Base-by-base conservation (phyloP, 2,888 invertebrate genomes). In the Empis livida region DNA sequence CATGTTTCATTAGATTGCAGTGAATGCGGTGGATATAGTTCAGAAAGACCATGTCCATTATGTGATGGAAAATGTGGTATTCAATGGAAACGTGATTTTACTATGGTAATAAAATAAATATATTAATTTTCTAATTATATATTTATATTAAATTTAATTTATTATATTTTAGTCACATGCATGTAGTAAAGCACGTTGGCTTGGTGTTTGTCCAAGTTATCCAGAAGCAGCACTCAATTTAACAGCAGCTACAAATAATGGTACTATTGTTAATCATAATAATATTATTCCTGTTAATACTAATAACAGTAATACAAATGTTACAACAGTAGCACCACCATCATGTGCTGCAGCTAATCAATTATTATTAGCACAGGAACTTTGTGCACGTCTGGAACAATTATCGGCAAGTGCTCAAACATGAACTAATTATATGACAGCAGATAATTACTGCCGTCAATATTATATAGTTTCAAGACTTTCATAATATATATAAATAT, bases 21-120 rank as follows among this genome's bases (percentile, higher is more conserved):
- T 43, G 87, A 88, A 64, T 88, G 87, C 63, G 87, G 85, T 40
- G 84, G 86, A 46, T 87, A 84, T 61, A 79, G 83, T 47, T 71
- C 85, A 59, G 74, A 78, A 57, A 73, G 87, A 55, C 84, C 87
- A 16, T 88, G 88, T 61, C 81, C 82, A 11, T 71, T 78, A 14
- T 88, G 87, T 63, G 80, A 82, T 50, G 86, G 85, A 45, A 75
- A 76, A 56, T 88, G 87, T 63, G 77, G 76, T 51, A 73, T 76
- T 45, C 67, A 73, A 44, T 87, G 86, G 86, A 82, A 80, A 59
- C 75, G 87, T 55, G 84, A 88, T 69, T 77, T 85, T 55, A 79
- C 81, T 56, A 78, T 80, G 80, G 85, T 86, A 65, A 74, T 73
- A 67, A 35, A 13, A 35, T n/a, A 35, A 13, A 35, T 8, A 5